phyloP scores from a whole-genome alignment of 2,113 vertebrate genomes.

The Menura novaehollandiae region DNA sequence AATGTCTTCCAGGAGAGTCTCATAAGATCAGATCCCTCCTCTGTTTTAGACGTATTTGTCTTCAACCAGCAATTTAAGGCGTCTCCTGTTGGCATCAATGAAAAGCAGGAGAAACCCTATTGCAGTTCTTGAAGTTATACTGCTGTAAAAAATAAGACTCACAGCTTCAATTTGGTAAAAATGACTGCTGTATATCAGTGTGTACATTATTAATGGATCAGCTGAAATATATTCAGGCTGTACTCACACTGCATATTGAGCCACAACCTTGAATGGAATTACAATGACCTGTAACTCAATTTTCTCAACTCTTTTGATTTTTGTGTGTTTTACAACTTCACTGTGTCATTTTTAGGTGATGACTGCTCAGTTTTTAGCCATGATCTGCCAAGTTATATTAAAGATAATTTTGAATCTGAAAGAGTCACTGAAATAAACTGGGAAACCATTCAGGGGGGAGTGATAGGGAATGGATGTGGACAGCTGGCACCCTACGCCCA shows the following conservation, averaged over 20 bases:
- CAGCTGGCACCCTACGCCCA: conserved; percentile 96
- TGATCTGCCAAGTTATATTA: conserved; percentile 93
- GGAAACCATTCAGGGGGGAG: conserved; percentile 93
- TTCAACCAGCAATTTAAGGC: not conserved
- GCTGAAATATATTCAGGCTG: not conserved
- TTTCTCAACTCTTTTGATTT: not conserved
- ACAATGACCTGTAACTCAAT: not conserved
- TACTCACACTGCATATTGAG: not conserved
- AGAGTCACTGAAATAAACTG: conserved; percentile 91
- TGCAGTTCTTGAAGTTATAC: not conserved
- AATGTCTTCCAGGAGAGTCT: not conserved
- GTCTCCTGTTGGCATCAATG: not conserved
- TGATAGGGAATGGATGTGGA: conserved; percentile 93
- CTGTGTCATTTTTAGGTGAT: conserved; percentile 77
- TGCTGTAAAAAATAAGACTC: not conserved
- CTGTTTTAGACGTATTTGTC: not conserved
- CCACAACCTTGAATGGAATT: not conserved
- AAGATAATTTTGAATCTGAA: conserved; percentile 97
- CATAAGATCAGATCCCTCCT: not conserved
- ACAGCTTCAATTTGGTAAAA: not conserved
- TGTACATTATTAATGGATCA: not conserved
- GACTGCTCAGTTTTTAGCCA: conserved; percentile 91
- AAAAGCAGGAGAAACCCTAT: not conserved
- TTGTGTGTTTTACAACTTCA: not conserved
- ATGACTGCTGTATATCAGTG: not conserved